Conservation (phyloP, 2,113 vertebrate species). For the Leuciscus idus region DNA sequence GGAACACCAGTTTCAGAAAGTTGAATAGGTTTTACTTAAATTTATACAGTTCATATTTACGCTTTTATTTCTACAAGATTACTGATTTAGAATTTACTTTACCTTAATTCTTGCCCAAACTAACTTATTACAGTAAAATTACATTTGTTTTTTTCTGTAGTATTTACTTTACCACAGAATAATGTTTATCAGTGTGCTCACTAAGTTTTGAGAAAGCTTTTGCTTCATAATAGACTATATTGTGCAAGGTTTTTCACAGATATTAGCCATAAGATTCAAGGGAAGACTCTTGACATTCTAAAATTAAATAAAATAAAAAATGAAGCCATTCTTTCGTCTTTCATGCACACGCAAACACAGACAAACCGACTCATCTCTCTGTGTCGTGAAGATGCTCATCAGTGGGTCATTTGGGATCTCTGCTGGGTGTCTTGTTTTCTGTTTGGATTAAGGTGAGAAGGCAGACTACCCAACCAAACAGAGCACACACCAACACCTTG, state of each 20-base stretch:
- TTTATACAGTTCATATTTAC: too few species aligned
- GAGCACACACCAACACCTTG: conserved; percentile 17
- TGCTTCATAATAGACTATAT: background rate
- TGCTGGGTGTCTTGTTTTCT: conserved; percentile 42
- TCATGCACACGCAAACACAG: background rate
- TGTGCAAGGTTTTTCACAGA: background rate
- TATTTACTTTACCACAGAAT: too few species aligned
- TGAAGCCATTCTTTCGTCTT: background rate
- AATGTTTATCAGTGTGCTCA: background rate
- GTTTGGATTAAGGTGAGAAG: conserved; percentile 50
- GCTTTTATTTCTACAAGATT: too few species aligned
- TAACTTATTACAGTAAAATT: too few species aligned
- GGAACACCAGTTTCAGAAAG: too few species aligned
- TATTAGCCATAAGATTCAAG: background rate
- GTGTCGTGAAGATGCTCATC: background rate
- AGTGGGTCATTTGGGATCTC: conserved; percentile 13
- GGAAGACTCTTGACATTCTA: background rate
- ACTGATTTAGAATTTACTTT: too few species aligned
- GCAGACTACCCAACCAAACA: conserved; percentile 18
- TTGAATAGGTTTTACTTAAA: too few species aligned
- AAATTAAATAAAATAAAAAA: background rate
- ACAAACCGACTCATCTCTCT: background rate
- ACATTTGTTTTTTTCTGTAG: too few species aligned
- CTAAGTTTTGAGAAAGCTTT: background rate
- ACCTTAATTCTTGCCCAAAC: too few species aligned